These are phyloP conservation scores for Eulithis prunata DNA, from an alignment of 2,888 invertebrate species.

Conservation along the genomic window DNA sequence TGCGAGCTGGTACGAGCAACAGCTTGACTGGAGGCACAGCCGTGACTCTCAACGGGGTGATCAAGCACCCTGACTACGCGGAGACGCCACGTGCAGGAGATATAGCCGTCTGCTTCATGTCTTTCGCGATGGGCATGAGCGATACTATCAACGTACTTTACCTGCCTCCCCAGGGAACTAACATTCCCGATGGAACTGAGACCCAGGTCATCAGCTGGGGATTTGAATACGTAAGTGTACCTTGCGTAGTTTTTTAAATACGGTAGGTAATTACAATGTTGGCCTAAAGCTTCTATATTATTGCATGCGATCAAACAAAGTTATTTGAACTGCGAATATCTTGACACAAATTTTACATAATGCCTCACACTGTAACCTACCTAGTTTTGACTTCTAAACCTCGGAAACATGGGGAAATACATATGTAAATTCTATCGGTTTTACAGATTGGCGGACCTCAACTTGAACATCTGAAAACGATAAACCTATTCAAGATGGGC, in stretches of 20 bases:
- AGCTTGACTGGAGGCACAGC: slow-evolving; percentile 57
- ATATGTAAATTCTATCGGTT: not conserved
- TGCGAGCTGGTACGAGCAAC: slow-evolving; percentile 64
- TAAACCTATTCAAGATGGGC: slow-evolving; percentile 54
- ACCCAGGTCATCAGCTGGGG: slow-evolving; percentile 66
- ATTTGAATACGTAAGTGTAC: slow-evolving; percentile 58
- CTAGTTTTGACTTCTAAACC: not conserved
- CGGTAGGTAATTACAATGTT: too few relatives aligned
- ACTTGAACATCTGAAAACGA: slow-evolving; percentile 49
- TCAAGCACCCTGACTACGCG: slow-evolving; percentile 54
- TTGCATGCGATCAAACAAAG: too few relatives aligned
- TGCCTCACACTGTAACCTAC: too few relatives aligned
- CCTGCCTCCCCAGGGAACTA: slow-evolving; percentile 53
- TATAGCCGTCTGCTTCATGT: slow-evolving; percentile 51
- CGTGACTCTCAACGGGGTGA: slow-evolving; percentile 40
- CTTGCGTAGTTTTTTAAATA: too few relatives aligned
- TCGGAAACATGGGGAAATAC: too few relatives aligned
- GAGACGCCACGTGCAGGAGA: slow-evolving; percentile 53
- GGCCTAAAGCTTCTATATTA: too few relatives aligned
- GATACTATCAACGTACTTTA: slow-evolving; percentile 49
- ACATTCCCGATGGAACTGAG: slow-evolving; percentile 51
- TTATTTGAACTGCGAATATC: too few relatives aligned
- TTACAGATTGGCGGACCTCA: slow-evolving; percentile 53
- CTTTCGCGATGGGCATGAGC: slow-evolving; percentile 47
- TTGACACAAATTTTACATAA: too few relatives aligned